These are phyloP conservation scores for Typhlomys cinereus DNA, from an alignment of 2,113 vertebrate genomes.

Conservation along the genomic window DNA sequence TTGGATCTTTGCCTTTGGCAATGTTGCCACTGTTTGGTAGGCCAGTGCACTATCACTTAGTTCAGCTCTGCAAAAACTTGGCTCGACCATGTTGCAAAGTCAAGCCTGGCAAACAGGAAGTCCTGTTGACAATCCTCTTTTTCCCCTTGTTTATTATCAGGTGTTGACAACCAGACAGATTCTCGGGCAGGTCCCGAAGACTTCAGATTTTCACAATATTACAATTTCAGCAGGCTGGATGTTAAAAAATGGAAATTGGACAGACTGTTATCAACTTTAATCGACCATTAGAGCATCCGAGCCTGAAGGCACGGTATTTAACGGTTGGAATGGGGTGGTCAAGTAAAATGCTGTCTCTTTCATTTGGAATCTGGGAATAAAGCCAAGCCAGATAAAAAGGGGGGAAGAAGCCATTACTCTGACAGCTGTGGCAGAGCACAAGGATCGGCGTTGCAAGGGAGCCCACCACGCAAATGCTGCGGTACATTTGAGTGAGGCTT, in stretches of 20 bases:
- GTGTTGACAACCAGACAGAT: constrained; percentile 73
- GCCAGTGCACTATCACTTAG: not conserved
- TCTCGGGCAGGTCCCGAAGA: constrained; percentile 40
- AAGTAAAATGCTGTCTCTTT: constrained; percentile 84
- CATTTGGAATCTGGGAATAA: constrained; percentile 85
- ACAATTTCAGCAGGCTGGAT: constrained; percentile 64
- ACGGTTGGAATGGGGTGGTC: constrained; percentile 83
- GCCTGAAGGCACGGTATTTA: constrained; percentile 86
- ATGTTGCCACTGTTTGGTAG: not conserved
- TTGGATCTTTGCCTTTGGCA: not conserved
- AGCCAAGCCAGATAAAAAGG: constrained; percentile 79
- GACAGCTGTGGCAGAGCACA: constrained; percentile 81
- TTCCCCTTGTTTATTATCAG: constrained; percentile 61
- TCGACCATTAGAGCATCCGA: constrained; percentile 81
- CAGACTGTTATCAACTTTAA: constrained; percentile 82
- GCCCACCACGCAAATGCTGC: constrained; percentile 69
- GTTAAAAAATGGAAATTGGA: constrained; percentile 80
- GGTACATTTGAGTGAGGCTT: constrained; percentile 60
- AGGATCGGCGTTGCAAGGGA: constrained; percentile 71
- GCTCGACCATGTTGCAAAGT: not conserved
- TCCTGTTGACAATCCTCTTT: constrained; percentile 34
- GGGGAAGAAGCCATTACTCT: constrained; percentile 72
- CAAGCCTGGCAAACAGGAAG: not conserved
- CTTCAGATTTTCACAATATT: constrained; percentile 65
- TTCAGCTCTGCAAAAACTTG: not conserved